phyloP scores from a whole-genome alignment of 2,888 invertebrate species.

The Heliconius ethilla region DNA sequence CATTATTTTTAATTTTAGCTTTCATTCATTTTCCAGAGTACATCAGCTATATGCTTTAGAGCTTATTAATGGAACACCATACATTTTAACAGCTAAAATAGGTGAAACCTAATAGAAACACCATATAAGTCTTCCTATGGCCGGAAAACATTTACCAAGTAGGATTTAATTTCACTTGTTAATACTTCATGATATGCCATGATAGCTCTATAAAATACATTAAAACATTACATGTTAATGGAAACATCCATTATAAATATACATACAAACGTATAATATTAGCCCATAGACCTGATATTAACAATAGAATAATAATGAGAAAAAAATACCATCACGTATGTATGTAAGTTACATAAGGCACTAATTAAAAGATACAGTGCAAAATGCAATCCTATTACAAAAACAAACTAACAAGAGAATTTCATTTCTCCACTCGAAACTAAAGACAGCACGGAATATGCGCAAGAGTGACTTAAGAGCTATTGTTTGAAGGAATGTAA shows the following conservation, averaged over 20 bases:
- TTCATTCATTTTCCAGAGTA: background rate
- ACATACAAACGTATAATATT: background rate
- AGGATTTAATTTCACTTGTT: background rate
- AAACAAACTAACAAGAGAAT: slow-evolving; percentile 27
- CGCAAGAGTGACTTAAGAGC: slow-evolving; percentile 22
- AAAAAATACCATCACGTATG: slow-evolving; percentile 38
- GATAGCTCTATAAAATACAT: background rate
- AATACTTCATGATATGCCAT: background rate
- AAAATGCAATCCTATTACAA: slow-evolving; percentile 32
- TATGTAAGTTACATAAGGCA: slow-evolving; percentile 32
- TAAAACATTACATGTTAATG: background rate
- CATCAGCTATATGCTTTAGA: background rate
- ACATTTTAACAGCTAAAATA: background rate
- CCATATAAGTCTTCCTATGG: no score
- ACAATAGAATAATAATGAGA: slow-evolving; percentile 42
- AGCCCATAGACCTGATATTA: slow-evolving; percentile 30
- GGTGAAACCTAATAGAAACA: background rate
- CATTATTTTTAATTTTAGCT: background rate
- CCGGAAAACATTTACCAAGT: no score
- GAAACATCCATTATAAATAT: background rate
- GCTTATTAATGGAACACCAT: background rate
- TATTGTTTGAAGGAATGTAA: slow-evolving; percentile 27
- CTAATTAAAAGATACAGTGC: slow-evolving; percentile 36
- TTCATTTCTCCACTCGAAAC: slow-evolving; percentile 20
- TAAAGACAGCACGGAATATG: slow-evolving; percentile 9